These are phyloP conservation scores for Strix uralensis DNA, from an alignment of 2,113 vertebrate genomes.

Conservation along the genomic window DNA sequence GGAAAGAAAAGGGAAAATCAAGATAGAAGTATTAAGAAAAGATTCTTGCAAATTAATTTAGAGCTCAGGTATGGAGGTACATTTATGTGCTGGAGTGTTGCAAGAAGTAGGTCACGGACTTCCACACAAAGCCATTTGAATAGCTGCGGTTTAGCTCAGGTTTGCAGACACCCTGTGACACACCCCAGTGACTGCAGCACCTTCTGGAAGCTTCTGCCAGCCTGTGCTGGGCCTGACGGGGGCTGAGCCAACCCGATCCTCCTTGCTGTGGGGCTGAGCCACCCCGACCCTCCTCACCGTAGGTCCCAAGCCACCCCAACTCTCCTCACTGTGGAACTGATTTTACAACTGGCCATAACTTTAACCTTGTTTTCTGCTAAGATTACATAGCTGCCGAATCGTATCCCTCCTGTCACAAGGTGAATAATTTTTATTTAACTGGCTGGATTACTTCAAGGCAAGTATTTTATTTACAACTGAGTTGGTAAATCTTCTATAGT, in stretches of 20 bases:
- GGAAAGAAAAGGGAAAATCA: background rate
- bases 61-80: background rate
- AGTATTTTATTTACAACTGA: background rate
- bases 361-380: background rate
- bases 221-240: fast-evolving
- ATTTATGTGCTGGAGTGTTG: background rate
- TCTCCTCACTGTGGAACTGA: background rate
- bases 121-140: background rate
- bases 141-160: conserved; percentile 32
- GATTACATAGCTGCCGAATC: background rate
- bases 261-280: background rate
- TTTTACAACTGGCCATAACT: background rate
- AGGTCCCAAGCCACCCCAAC: background rate
- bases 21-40: background rate
- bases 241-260: fast-evolving
- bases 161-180: fast-evolving
- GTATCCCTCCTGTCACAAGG: background rate
- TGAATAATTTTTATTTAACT: background rate
- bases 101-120: conserved; percentile 14
- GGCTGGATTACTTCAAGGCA: background rate
- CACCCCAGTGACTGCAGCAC: background rate
- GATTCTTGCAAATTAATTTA: background rate
- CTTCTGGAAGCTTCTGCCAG: background rate
- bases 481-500: background rate
- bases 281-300: fast-evolving